Evolutionary conservation across 2,797 vertebrate species (phyloP).

Genomic region (Micropoecilia bifurca): DNA sequence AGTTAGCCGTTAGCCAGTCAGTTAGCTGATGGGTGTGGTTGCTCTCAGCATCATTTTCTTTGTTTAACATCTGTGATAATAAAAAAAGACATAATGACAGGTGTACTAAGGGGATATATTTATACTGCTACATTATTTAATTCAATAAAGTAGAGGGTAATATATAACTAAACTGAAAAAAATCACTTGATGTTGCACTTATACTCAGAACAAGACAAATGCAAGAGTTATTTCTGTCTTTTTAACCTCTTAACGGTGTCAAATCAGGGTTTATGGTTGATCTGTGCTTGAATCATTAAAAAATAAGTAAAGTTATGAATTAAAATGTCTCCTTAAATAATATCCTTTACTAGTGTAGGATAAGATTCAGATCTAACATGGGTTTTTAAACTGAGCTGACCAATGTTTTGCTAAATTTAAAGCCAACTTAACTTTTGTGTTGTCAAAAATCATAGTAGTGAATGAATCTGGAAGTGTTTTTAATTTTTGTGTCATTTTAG

Average conservation of each 20-base stretch:
- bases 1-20: constrained; percentile 14
- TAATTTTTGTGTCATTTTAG: background rate
- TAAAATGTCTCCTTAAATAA: too few species aligned
- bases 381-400: background rate
- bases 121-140: background rate
- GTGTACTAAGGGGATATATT: background rate
- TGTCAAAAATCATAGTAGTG: background rate
- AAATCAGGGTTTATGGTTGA: background rate
- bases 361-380: background rate
- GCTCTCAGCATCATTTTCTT: background rate
- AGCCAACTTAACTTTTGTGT: background rate
- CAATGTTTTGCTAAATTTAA: background rate
- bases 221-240: background rate
- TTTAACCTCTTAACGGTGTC: background rate
- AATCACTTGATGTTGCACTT: background rate
- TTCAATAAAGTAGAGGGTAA: background rate
- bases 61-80: background rate
- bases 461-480: background rate
- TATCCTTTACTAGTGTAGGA: background rate
- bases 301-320: too few species aligned
- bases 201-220: background rate
- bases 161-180: background rate
- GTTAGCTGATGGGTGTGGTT: constrained; percentile 50
- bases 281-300: background rate
- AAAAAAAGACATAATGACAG: background rate